phyloP scores from a whole-genome alignment of 2,797 vertebrate genomes.

The Discoglossus pictus region DNA sequence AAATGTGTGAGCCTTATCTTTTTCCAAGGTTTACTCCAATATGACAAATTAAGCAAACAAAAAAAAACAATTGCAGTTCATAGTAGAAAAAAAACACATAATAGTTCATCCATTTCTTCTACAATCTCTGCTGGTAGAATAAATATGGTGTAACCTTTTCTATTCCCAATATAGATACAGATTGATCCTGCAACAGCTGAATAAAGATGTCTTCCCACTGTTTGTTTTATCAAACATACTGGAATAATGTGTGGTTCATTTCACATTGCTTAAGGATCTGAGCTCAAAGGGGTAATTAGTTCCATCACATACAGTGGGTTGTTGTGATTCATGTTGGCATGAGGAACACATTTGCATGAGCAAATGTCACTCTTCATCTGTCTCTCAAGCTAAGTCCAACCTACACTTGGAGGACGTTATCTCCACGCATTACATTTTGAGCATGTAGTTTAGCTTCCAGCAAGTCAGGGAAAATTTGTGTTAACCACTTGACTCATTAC shows the following conservation, averaged over 20 bases:
- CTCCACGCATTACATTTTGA: constrained; percentile 10
- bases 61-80: too few relatives aligned
- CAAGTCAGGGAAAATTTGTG: too few relatives aligned
- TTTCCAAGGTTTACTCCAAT: too few relatives aligned
- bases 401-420: not conserved
- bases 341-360: constrained; percentile 13
- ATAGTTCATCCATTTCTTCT: too few relatives aligned
- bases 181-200: not conserved
- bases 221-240: constrained; percentile 30
- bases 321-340: constrained; percentile 36
- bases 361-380: constrained; percentile 22
- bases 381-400: constrained; percentile 1
- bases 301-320: constrained; percentile 26
- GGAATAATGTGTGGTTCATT: constrained; percentile 20
- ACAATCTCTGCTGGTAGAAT: too few relatives aligned
- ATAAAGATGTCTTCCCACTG: constrained; percentile 4
- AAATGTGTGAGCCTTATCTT: too few relatives aligned
- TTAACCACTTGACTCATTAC: too few relatives aligned
- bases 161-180: too few relatives aligned
- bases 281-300: constrained; percentile 27
- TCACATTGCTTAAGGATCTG: not conserved
- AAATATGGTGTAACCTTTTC: too few relatives aligned
- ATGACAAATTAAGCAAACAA: too few relatives aligned
- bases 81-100: too few relatives aligned
- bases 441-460: not conserved